Base-by-base conservation (phyloP, 2,888 invertebrate species). In the Alloplasta piceator region DNA sequence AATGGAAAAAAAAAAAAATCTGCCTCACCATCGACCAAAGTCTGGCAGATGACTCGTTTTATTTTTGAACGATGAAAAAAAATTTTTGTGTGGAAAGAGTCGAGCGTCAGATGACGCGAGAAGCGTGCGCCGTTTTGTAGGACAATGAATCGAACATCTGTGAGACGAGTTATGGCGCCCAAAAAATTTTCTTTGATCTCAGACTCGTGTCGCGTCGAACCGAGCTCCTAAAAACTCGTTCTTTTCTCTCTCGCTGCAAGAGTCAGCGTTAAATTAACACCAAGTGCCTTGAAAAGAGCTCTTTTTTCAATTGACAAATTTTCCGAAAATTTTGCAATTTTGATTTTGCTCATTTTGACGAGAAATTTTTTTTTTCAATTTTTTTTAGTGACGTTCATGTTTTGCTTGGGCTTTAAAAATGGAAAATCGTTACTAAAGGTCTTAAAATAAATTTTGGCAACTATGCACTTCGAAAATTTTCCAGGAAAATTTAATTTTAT, bases 61-160 rank as follows among this genome's bases (percentile, higher is more conserved):
- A 68, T 61, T 75, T 56, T 48, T 63, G 48, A 41, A 16, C 55
- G 16, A 63, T 48, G 50, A 63, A 56, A 60, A 71, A 61, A 38
- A 26, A 26, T 2, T 26, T 3, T 26, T 3, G 26, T 26, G 26
- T 26, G 26, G 64, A 52, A 76, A 73, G 74, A 74, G 66, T 52
- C 75, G 56, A 67, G 38, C 26, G 76, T 58, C 39, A 48, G 5
- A 36, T 52, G 61, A 56, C 56, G 71, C 64, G 64, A 50, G 43
- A 50, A 61, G 64, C 64, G 77, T 55, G 58, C 70, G 52, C 70
- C 10, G 38, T 38, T n/a, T 16, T n/a, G 52, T 70, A 64, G 61
- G 61, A 82, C 80, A 79, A 83, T 83, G 48, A 78, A 82, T 84
- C 82, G 64, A 82, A 81, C 84, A 84, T 84, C 85, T 83, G 84